A percentile compares a stretch with the other conserved stretches of the same genome.
These are phyloP conservation scores for Pithys albifrons DNA, from an alignment of 2,113 vertebrate genomes.

Conservation along the genomic window DNA sequence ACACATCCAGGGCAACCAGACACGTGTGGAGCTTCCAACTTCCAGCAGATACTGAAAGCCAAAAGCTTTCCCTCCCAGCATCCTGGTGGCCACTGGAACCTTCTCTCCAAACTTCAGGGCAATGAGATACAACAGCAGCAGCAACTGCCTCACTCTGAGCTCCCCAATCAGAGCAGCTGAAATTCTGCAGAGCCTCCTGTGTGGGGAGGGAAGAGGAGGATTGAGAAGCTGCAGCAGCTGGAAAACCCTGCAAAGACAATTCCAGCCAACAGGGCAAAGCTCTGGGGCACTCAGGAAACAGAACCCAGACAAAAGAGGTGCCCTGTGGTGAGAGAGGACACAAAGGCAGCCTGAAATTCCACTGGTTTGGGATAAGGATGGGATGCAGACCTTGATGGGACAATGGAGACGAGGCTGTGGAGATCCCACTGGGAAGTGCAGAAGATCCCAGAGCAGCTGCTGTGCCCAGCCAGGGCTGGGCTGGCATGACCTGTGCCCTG, in stretches of 20 bases:
- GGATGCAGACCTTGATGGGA: neutral
- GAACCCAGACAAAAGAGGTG: neutral
- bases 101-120: neutral
- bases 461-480: neutral
- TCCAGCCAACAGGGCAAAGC: neutral
- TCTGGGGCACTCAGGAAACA: neutral
- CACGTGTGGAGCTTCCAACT: neutral
- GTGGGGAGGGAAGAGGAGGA: neutral
- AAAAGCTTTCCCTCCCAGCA: neutral
- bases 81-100: neutral
- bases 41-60: neutral
- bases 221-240: neutral
- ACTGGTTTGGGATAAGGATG: neutral
- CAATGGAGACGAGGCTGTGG: neutral
- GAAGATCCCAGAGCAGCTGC: fast-evolving
- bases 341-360: neutral
- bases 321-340: neutral
- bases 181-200: neutral
- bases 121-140: neutral
- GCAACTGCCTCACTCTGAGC: neutral
- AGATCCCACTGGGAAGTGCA: neutral
- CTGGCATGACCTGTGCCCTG: neutral
- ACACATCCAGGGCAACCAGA: neutral
- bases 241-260: neutral
- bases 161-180: neutral